Evolutionary conservation across 2,888 invertebrate species (phyloP).

Genomic region (Aethes cnicana): DNA sequence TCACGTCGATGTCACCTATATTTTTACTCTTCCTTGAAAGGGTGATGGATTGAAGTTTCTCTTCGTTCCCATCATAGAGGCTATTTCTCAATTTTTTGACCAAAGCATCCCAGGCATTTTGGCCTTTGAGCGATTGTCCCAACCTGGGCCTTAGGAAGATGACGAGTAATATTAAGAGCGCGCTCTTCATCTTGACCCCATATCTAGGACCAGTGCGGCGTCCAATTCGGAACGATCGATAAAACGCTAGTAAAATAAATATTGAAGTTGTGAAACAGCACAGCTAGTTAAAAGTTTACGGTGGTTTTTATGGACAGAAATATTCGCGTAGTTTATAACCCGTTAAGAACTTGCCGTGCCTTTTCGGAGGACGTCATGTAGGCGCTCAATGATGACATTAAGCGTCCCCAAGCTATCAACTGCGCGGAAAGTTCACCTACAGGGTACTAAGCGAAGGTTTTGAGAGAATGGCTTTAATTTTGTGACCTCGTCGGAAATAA

Average conservation of each 20-base stretch:
- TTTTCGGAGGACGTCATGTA: conserved; percentile 9
- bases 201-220: background rate
- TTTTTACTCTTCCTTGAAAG: background rate
- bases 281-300: conserved; percentile 17
- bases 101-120: conserved; percentile 38
- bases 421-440: background rate
- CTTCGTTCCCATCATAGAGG: background rate
- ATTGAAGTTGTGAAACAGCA: conserved; percentile 42
- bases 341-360: conserved; percentile 4
- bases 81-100: conserved; percentile 33
- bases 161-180: conserved; percentile 33
- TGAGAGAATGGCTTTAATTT: too few relatives aligned
- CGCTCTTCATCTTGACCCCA: conserved; percentile 42
- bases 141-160: conserved; percentile 30
- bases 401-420: conserved; percentile 2
- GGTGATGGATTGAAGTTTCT: background rate
- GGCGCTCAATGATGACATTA: conserved; percentile 8
- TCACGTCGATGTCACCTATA: conserved; percentile 14
- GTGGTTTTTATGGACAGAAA: conserved; percentile 15
- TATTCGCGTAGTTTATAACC: conserved; percentile 13
- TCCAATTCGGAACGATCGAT: background rate
- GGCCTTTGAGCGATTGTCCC: conserved; percentile 39
- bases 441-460: too few relatives aligned
- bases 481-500: too few relatives aligned
- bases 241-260: conserved; percentile 10